Conservation (phyloP, 2,113 vertebrate species). For the Eidolon helvum region DNA sequence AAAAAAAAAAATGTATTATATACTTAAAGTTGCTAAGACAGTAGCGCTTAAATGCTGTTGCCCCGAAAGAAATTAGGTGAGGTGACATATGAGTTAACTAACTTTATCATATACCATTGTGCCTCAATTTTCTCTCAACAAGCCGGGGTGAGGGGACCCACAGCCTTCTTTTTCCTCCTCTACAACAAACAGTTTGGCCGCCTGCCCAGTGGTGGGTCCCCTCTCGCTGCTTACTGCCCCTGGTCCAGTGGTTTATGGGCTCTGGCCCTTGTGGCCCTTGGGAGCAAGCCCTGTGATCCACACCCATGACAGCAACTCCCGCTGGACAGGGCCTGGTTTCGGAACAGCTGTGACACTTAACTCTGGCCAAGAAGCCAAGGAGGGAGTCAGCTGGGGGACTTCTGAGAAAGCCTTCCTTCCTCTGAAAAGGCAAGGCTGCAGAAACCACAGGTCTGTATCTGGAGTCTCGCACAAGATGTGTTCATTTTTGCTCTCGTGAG, state of each 20-base stretch:
- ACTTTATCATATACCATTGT: rapidly evolving
- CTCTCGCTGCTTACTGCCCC: rapidly evolving
- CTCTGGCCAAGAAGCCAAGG: not conserved
- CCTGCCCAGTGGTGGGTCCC: rapidly evolving
- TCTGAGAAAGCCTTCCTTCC: not conserved
- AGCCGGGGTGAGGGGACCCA: not conserved
- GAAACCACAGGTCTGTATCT: not conserved
- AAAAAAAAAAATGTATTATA: not conserved
- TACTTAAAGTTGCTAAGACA: not conserved
- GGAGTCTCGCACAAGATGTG: too few relatives aligned
- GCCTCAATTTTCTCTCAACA: not conserved
- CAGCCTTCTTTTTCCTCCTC: not conserved
- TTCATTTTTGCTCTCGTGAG: rapidly evolving
- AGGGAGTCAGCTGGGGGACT: not conserved
- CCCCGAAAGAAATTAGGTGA: not conserved
- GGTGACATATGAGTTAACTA: too few relatives aligned
- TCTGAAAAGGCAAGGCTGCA: not conserved
- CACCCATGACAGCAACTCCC: rapidly evolving
- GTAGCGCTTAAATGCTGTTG: not conserved
- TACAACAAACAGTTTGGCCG: not conserved
- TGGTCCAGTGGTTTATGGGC: not conserved
- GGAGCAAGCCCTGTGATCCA: not conserved
- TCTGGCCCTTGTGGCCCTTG: not conserved
- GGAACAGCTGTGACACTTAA: rapidly evolving
- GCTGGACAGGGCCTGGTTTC: too few relatives aligned